phyloP scores from a whole-genome alignment of 2,888 invertebrate genomes.

The Sclerodermus sp. region DNA sequence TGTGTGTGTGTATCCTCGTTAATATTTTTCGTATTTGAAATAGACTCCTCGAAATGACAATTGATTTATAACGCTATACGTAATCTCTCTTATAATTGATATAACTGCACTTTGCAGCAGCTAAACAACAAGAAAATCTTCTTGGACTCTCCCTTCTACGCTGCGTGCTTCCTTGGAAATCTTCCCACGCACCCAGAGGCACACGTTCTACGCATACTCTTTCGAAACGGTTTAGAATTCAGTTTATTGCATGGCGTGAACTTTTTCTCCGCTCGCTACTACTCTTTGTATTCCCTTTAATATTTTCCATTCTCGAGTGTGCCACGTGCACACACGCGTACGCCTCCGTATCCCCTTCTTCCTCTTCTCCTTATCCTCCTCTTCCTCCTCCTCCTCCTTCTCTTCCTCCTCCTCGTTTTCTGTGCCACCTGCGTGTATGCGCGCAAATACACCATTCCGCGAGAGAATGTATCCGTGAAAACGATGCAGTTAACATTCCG shows the following conservation, averaged over 20 bases:
- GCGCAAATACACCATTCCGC: no score
- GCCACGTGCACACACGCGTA: constrained; percentile 2
- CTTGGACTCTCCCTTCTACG: background rate
- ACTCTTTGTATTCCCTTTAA: background rate
- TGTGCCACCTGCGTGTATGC: no score
- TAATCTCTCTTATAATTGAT: background rate
- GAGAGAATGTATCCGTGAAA: no score
- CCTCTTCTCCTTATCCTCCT: no score
- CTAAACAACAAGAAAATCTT: background rate
- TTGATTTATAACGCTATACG: background rate
- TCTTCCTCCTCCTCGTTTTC: no score
- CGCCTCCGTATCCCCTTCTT: no score
- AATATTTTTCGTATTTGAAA: no score
- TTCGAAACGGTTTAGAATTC: constrained; percentile 43
- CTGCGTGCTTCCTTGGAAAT: constrained; percentile 1
- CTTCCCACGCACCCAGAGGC: constrained; percentile 29
- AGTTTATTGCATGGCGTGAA: constrained; percentile 37
- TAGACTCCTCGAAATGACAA: background rate
- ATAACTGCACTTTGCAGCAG: background rate
- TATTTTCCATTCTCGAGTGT: background rate
- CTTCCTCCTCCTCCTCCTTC: no score
- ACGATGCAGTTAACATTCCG: no score
- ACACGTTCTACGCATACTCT: constrained; percentile 36
- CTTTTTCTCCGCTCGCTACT: constrained; percentile 5
- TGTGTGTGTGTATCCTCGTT: no score